These are phyloP conservation scores for Podargus strigoides DNA, from an alignment of 2,797 vertebrate species.

Conservation along the genomic window DNA sequence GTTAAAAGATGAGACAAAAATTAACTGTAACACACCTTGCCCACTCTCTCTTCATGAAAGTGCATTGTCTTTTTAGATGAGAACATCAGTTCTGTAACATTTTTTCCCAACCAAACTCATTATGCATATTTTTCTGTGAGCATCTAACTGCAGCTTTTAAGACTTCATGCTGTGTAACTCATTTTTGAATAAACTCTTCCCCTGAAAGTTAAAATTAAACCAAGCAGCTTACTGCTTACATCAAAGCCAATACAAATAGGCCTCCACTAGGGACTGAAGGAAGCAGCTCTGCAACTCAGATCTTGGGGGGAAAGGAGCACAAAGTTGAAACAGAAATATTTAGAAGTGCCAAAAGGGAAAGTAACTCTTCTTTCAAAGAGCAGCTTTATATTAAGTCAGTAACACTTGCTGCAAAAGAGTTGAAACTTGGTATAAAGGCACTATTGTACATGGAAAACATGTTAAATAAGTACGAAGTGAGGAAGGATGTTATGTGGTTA, in stretches of 20 bases:
- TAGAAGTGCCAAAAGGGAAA: conserved; percentile 27
- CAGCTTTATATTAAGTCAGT: not conserved
- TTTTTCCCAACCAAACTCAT: not conserved
- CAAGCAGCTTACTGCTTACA: not conserved
- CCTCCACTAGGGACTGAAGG: not conserved
- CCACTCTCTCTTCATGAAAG: not conserved
- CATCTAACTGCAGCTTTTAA: not conserved
- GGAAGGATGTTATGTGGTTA: not conserved
- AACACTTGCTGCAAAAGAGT: not conserved
- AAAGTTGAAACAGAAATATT: conserved; percentile 16
- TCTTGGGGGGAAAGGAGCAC: not conserved
- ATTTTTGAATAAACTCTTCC: conserved; percentile 1
- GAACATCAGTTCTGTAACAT: not conserved
- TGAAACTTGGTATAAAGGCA: not conserved
- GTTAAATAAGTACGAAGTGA: not conserved
- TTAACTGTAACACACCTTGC: not conserved
- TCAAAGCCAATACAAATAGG: conserved; percentile 45
- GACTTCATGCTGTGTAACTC: not conserved
- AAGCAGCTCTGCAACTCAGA: not conserved
- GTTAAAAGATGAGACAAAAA: not conserved
- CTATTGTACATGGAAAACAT: not conserved
- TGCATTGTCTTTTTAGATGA: not conserved
- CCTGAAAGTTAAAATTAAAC: conserved; percentile 29
- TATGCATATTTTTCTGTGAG: not conserved
- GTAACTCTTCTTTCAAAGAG: not conserved